Conservation (phyloP, 2,888 invertebrate genomes). For the Hypomecis punctinalis region DNA sequence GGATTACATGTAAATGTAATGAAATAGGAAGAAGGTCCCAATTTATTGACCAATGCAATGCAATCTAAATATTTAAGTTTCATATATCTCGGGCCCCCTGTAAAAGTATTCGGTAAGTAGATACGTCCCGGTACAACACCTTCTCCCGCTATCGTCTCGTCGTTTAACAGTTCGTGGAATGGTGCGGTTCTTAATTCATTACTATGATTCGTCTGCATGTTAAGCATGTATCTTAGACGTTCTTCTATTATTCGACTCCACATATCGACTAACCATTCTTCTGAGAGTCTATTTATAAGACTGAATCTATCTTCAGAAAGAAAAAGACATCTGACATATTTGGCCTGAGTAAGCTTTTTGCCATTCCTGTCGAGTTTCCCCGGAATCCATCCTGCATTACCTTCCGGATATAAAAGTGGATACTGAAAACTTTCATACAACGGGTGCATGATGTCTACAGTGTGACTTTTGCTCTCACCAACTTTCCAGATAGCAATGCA, state of each 20-base stretch:
- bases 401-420: slow-evolving; percentile 13
- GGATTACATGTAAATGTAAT: slow-evolving; percentile 15
- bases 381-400: slow-evolving; percentile 14
- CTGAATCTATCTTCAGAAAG: neutral
- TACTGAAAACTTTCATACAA: slow-evolving; percentile 5
- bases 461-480: too few species aligned
- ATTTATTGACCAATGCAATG: slow-evolving; percentile 11
- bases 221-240: neutral
- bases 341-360: neutral
- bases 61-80: neutral
- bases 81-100: slow-evolving; percentile 14
- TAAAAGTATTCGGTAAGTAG: slow-evolving; percentile 15
- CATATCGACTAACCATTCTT: neutral
- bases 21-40: slow-evolving; percentile 15
- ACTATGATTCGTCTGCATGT: neutral
- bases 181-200: neutral
- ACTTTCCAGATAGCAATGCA: too few species aligned
- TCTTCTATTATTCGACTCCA: neutral
- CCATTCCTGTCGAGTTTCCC: slow-evolving; percentile 8
- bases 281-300: neutral
- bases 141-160: neutral
- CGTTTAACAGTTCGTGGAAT: neutral
- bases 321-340: slow-evolving; percentile 16
- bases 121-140: slow-evolving; percentile 4
- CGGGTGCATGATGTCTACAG: too few species aligned